Evolutionary conservation across 2,113 vertebrate genomes (phyloP).

Genomic region (Mormyrus iriodes): DNA sequence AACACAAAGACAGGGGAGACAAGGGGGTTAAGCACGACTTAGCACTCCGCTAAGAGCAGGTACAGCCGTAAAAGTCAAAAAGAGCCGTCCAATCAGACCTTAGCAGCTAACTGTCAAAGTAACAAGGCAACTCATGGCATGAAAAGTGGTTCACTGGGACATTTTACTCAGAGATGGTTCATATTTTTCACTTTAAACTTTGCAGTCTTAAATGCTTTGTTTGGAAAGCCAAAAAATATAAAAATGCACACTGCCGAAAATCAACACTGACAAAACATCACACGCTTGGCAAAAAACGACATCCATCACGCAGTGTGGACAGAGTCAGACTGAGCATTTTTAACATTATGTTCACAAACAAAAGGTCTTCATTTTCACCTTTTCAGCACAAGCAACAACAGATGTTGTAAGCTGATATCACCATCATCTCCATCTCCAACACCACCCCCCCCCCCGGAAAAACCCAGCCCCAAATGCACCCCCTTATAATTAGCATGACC

Average conservation of each 20-base stretch:
- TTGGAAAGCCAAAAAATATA: no score
- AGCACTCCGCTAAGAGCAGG: neutral
- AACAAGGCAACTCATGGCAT: constrained; percentile 27
- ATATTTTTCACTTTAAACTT: neutral
- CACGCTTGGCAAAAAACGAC: neutral
- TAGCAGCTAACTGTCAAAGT: neutral
- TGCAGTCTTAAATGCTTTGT: neutral
- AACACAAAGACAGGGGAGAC: constrained; percentile 28
- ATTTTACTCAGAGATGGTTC: neutral
- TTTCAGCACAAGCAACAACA: constrained; percentile 13
- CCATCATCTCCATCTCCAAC: neutral
- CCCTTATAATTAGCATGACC: constrained; percentile 24
- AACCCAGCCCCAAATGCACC: neutral
- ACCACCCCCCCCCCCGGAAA: neutral
- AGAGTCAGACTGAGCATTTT: neutral
- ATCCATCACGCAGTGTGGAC: neutral
- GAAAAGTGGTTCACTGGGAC: constrained; percentile 24
- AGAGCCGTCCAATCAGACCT: constrained; percentile 10
- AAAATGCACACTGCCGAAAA: neutral
- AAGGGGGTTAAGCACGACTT: constrained; percentile 12
- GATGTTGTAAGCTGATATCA: constrained; percentile 37
- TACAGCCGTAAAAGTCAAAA: neutral
- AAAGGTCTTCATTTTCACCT: neutral
- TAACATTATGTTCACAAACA: neutral
- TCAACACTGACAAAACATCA: neutral